Base-by-base conservation (phyloP, 2,888 invertebrate genomes). In the Drosophila affinis region DNA sequence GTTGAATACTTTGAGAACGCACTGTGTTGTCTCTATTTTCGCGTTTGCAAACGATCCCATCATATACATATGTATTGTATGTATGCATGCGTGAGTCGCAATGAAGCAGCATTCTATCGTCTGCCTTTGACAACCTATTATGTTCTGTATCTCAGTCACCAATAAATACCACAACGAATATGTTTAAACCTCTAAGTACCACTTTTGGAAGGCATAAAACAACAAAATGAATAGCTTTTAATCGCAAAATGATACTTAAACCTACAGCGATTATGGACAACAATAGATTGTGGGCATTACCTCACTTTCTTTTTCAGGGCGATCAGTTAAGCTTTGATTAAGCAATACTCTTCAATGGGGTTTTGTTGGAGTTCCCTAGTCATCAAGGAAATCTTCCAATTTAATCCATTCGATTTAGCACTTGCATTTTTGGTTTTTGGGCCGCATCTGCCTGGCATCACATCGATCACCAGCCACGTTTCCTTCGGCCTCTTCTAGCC, bases 231-330 rank as follows among this genome's bases (percentile, higher is more conserved):
- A 71, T 45, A 32, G n/a, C 47, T 48, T 58, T 45, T 53, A 72
- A 56, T 62, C 72, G 17, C 21, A 49, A 48, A 29, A 49, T 52
- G 51, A 57, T 49, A 34, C 18, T 45, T 14, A 34, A 34, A 18
- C 12, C 21, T 32, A 17, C 21, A 9, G 27, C 9, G 10, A 10
- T 51, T 69, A 45, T 61, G 34, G 27, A 1, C 39, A 51, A 44
- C 18, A 24, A 17, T 18, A 47, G 62, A 71, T 62, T 62, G 51
- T 10, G 14, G 3, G 3, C 7, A 71, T 70, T 62, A 71, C 27
- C 39, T 70, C 72, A 62, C 18, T 18, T 46, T 71, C 48, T n/a
- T 39, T 62, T 55, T 67, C 18, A 21, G 24, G 17, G 24, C 24
- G 10, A 54, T 49, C 68, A 60, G 48, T 48, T 44, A 39, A 62